Evolutionary conservation across 2,113 vertebrate species (phyloP).

Genomic region (Lasiurus cinereus): DNA sequence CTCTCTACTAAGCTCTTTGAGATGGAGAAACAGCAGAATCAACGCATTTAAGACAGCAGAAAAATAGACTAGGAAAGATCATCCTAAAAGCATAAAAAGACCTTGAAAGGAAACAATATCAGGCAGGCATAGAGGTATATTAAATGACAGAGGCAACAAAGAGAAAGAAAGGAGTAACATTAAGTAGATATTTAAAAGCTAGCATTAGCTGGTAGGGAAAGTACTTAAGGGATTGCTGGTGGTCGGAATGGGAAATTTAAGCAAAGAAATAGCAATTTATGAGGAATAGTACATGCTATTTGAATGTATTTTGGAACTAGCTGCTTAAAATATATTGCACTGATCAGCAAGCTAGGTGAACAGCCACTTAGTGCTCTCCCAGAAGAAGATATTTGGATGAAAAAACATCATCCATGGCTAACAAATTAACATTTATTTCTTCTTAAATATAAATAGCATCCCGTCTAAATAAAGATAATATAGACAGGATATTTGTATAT

Average conservation of each 20-base stretch:
- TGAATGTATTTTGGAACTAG: slow-evolving; percentile 73
- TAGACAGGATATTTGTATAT: background rate
- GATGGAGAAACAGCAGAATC: slow-evolving; percentile 70
- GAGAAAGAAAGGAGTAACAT: slow-evolving; percentile 77
- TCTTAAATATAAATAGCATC: slow-evolving; percentile 60
- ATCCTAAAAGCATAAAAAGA: slow-evolving; percentile 78
- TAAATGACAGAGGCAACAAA: slow-evolving; percentile 80
- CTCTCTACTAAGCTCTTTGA: slow-evolving; percentile 59
- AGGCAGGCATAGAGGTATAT: slow-evolving; percentile 66
- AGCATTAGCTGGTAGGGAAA: slow-evolving; percentile 82
- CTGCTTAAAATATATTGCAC: slow-evolving; percentile 76
- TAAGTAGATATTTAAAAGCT: slow-evolving; percentile 82
- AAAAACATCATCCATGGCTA: slow-evolving; percentile 13
- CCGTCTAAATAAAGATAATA: slow-evolving; percentile 25
- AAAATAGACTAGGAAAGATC: slow-evolving; percentile 70
- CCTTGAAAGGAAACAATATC: slow-evolving; percentile 77
- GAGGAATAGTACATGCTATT: slow-evolving; percentile 69
- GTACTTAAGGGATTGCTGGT: slow-evolving; percentile 80
- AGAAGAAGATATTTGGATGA: slow-evolving; percentile 50
- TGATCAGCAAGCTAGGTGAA: slow-evolving; percentile 61
- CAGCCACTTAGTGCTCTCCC: slow-evolving; percentile 62
- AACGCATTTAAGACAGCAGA: slow-evolving; percentile 64
- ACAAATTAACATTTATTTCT: slow-evolving; percentile 62
- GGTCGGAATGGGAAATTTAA: slow-evolving; percentile 77
- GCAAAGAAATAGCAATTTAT: slow-evolving; percentile 74